Evolutionary conservation across 2,113 vertebrate species (phyloP), one percentile per base, ranked within the genome.

Genomic region (Anser cygnoides): DNA sequence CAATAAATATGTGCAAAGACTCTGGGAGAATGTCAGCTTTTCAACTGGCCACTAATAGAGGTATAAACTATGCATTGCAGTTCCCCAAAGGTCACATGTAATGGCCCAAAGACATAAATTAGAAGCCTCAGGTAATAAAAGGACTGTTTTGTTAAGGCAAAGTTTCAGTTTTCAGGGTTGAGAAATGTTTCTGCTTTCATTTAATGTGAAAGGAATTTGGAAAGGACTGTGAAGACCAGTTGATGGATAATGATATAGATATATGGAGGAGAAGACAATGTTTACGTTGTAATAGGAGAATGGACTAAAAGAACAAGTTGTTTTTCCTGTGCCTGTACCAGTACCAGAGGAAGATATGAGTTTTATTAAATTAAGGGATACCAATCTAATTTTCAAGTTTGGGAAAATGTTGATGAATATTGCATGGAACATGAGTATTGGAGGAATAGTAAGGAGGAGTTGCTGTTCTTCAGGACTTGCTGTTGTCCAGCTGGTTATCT

Each of bases 61-160:
- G 23, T 29, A 17, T 33, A n/a, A 62, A 46, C 90, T 93, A 78
- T 77, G 28, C 59, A 72, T 22, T 35, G 52, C 18, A 86, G 61
- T 76, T 92, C 35, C 54, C 44, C 16, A 82, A 81, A 88, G 74
- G 62, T 93, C 91, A 71, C 15, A 9, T 22, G 50, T 80, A 83
- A 68, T 81, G 35, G 33, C 67, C 59, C 73, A 74, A 73, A 86
- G 50, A 54, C 57, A 87, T 68, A 85, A 80, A 76, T 57, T 52
- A 89, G 85, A 95, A 84, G 83, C 41, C 39, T 50, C 89, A 55
- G 61, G 43, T 95, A 90, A 62, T 68, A 81, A 93, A 87, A 65
- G 67, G 61, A 55, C 35, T 78, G 55, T 81, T 90, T 90, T 63
- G 52, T 57, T 92, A 83, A 46, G 37, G 55, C 25, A 81, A 44